Evolutionary conservation across 2,797 vertebrate species (phyloP).

Genomic region (Betta splendens): DNA sequence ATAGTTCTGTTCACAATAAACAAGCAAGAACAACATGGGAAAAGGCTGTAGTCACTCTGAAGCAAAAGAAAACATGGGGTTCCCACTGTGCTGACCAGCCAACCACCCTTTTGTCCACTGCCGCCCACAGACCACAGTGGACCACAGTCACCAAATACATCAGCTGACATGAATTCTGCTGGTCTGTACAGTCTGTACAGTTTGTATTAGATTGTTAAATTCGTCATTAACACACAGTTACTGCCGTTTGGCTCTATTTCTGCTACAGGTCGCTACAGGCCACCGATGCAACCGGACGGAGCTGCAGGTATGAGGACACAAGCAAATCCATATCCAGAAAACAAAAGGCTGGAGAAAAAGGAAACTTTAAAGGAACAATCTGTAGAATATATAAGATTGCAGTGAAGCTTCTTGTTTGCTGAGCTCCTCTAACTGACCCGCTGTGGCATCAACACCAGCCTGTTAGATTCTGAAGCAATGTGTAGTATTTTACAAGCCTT

Average conservation of each 20-base stretch:
- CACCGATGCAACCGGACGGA: too few relatives aligned
- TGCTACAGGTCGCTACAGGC: too few relatives aligned
- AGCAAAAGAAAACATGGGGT: too few relatives aligned
- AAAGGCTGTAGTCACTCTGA: constrained; percentile 17
- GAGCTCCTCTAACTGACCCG: constrained; percentile 8
- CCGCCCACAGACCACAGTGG: constrained; percentile 15
- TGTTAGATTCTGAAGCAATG: constrained; percentile 58
- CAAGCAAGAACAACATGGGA: constrained; percentile 46
- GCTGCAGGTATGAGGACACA: too few relatives aligned
- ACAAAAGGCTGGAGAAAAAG: too few relatives aligned
- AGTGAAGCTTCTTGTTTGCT: constrained; percentile 11
- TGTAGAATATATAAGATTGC: not conserved
- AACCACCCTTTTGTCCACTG: constrained; percentile 10
- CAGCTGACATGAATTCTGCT: constrained; percentile 24
- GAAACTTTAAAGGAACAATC: too few relatives aligned
- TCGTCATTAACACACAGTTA: too few relatives aligned
- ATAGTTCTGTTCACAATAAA: constrained; percentile 73
- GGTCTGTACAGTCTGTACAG: constrained; percentile 18
- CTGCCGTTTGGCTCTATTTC: too few relatives aligned
- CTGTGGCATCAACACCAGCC: constrained; percentile 18
- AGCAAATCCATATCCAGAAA: too few relatives aligned
- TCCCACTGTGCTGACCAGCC: constrained; percentile 10
- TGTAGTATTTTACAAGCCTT: constrained; percentile 59
- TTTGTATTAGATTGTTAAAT: too few relatives aligned
- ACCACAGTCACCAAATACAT: constrained; percentile 27